Evolutionary conservation across 2,888 invertebrate genomes (phyloP).

Genomic region (Xestia c-nigrum): DNA sequence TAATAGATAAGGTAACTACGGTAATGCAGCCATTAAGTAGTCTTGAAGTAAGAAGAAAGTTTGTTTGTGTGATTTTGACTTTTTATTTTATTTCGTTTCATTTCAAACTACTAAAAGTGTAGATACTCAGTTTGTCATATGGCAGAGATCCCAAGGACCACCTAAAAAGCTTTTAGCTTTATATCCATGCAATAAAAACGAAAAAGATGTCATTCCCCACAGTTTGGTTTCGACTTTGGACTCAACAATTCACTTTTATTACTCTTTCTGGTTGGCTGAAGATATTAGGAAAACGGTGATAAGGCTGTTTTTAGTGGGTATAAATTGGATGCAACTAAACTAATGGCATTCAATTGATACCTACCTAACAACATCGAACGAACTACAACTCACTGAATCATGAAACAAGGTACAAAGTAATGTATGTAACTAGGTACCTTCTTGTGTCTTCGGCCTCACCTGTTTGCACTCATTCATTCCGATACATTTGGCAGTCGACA

Average conservation of each 20-base stretch:
- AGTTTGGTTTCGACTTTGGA: not conserved
- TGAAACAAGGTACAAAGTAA: not conserved
- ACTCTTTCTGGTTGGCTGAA: not conserved
- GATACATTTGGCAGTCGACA: conserved; percentile 19
- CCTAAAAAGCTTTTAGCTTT: not conserved
- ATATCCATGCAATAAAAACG: not conserved
- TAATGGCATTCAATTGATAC: not conserved
- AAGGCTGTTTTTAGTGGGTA: not conserved
- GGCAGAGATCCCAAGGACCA: not conserved
- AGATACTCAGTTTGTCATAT: not conserved
- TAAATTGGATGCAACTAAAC: not conserved
- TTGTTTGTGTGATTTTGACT: not conserved
- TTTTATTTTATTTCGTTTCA: not conserved
- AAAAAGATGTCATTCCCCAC: not conserved
- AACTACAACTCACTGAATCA: not conserved
- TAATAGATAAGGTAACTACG: not conserved
- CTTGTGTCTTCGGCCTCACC: conserved; percentile 3
- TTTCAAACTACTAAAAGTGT: not conserved
- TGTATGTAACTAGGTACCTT: not conserved
- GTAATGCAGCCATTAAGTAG: no score
- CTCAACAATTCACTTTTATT: not conserved
- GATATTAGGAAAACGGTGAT: not conserved
- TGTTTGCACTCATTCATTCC: conserved; percentile 26
- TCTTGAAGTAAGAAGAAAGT: no score
- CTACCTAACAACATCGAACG: not conserved